Base-by-base conservation (phyloP, 2,797 vertebrate species). In the Columba guinea region DNA sequence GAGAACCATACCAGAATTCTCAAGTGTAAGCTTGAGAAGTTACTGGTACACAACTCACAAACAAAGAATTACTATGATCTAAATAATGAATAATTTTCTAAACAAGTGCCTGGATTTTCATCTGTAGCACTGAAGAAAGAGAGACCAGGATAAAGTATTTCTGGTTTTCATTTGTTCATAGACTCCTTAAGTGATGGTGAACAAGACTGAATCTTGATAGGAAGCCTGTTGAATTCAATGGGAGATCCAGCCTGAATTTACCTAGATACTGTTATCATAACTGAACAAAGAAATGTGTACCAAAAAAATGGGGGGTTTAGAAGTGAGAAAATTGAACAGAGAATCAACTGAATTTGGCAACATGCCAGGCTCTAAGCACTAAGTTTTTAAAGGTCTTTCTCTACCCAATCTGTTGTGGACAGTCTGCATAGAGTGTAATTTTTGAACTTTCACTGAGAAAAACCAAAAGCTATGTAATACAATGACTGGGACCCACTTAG, bases 161-260 rank as follows among this genome's bases (percentile, higher is more conserved):
- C 26, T 20, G 0, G 2, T 7, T 65, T 67, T 27, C 1, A 1
- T 41, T 83, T 3, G 1, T 20, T 18, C 7, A 13, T 28, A 71
- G 19, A 49, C 13, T 74, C 19, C 32, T 55, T 70, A 74, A 63
- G 5, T 81, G 30, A 30, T 27, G 10, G 27, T 71, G 46, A 67
- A 52, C 8, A 68, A 78, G 26, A 32, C 19, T 74, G 24, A 64
- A 39, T 39, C 23, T 8, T 78, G 13, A 41, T 49, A 49, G 12
- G 35, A 71, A 64, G 5, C 4, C 12, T 7, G 24, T 2, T 44
- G 32, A 68, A 82, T 49, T 34, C 17, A 53, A 1, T 30, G 27
- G 26, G 52, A 81, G 0, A 1, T 75, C 22, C 17, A 84, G 5
- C 3, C 30, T 79, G 27, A 81, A 28, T 51, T 44, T 44, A 71